These are phyloP conservation scores for Gymnocypris eckloni DNA, from an alignment of 2,797 vertebrate genomes.

Conservation along the genomic window DNA sequence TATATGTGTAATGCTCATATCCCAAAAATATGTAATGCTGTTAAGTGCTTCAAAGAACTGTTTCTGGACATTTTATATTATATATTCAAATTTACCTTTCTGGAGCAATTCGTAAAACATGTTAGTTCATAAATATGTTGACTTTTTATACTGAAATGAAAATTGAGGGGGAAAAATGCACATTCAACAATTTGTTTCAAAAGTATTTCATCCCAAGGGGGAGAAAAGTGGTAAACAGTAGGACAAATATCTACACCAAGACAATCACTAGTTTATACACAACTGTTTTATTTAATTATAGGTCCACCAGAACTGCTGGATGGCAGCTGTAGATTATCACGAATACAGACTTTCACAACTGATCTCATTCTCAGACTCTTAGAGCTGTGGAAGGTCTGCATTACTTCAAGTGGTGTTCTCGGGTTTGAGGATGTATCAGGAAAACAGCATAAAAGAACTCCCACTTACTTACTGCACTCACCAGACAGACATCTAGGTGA, in stretches of 20 bases:
- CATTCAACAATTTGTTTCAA: not conserved
- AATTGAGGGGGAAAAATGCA: not conserved
- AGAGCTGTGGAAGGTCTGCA: slow-evolving; percentile 5
- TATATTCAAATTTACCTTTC: not conserved
- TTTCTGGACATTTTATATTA: not conserved
- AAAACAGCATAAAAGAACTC: not conserved
- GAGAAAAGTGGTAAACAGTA: not conserved
- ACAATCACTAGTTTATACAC: not conserved
- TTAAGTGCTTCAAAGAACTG: not conserved
- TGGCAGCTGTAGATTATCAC: not conserved
- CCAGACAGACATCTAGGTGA: not conserved
- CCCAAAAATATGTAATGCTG: not conserved
- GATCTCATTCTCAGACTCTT: not conserved
- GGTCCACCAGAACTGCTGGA: not conserved
- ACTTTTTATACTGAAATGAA: not conserved
- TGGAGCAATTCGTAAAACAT: not conserved
- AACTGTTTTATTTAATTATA: slow-evolving; percentile 15
- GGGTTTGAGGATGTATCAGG: not conserved
- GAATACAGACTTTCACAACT: not conserved
- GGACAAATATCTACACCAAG: not conserved
- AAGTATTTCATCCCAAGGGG: not conserved
- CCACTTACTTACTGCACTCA: not conserved
- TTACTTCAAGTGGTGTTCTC: not conserved
- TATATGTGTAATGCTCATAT: not conserved
- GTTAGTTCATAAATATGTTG: not conserved